phyloP scores from a whole-genome alignment of 2,888 invertebrate genomes.

The Exocentrus adspersus region DNA sequence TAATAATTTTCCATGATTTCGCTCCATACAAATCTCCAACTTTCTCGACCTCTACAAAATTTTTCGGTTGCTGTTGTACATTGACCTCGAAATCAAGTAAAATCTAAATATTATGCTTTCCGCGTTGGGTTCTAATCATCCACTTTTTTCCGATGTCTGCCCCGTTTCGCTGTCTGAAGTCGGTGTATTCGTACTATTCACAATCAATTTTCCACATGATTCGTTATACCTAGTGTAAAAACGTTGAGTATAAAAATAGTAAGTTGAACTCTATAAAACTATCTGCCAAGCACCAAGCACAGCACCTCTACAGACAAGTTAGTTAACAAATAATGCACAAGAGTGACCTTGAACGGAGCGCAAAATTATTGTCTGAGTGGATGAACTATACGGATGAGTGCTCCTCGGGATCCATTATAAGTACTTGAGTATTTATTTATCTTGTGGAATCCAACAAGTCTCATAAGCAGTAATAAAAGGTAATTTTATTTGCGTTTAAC shows the following conservation, averaged over 20 bases:
- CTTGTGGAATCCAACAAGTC: not conserved
- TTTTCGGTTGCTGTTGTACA: not conserved
- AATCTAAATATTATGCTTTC: not conserved
- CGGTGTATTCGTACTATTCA: not conserved
- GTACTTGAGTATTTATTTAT: not conserved
- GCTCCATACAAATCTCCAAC: too few relatives aligned
- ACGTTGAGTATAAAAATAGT: not conserved
- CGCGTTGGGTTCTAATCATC: not conserved
- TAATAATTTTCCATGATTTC: too few relatives aligned
- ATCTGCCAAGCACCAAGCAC: too few relatives aligned
- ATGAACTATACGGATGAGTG: slow-evolving; percentile 35
- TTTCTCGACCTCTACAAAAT: not conserved
- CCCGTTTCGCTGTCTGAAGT: not conserved
- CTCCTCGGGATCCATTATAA: slow-evolving; percentile 23
- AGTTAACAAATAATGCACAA: slow-evolving; percentile 25
- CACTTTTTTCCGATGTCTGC: not conserved
- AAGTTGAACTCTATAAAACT: too few relatives aligned
- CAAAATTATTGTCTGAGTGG: slow-evolving; percentile 25
- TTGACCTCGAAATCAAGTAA: not conserved
- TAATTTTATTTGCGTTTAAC: too few relatives aligned
- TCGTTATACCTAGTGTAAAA: not conserved
- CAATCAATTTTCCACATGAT: not conserved
- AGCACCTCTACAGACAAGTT: slow-evolving; percentile 26
- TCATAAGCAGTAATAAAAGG: too few relatives aligned
- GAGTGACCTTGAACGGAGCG: slow-evolving; percentile 30